Conservation (phyloP, 92 coral and sea anemone species). For the Bergia sp. region DNA sequence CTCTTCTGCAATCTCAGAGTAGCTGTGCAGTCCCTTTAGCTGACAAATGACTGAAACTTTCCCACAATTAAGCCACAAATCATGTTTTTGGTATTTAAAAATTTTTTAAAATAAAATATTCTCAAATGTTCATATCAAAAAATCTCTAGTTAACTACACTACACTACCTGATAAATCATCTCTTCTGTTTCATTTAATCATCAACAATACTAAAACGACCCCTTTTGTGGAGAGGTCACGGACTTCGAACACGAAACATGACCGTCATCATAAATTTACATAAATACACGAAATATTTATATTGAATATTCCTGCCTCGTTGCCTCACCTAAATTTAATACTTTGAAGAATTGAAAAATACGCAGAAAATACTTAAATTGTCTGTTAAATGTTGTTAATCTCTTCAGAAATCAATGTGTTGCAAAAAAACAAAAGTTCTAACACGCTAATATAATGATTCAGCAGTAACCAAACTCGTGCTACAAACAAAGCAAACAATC, state of each 20-base stretch:
- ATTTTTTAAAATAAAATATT: no score
- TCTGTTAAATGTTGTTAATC: no score
- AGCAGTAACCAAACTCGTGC: background rate
- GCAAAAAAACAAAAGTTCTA: background rate
- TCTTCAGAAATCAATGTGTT: background rate
- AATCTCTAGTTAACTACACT: background rate
- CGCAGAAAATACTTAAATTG: background rate
- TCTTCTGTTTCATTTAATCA: background rate
- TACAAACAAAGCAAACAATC: slow-evolving; percentile 37
- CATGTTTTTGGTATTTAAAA: no score
- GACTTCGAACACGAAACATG: background rate
- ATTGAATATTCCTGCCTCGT: background rate
- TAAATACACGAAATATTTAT: slow-evolving; percentile 29
- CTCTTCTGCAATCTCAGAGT: no score
- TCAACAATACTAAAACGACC: background rate
- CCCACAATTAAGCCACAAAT: no score
- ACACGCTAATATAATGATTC: background rate
- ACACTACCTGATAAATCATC: background rate
- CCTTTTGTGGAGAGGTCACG: slow-evolving; percentile 21
- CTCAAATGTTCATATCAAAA: background rate
- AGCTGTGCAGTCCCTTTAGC: no score
- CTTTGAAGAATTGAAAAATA: background rate
- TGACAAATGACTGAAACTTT: no score
- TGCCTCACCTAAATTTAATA: background rate
- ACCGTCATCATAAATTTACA: slow-evolving; percentile 39